Evolutionary conservation across 2,888 invertebrate species (phyloP).

Genomic region (Drosophila barbarae): DNA sequence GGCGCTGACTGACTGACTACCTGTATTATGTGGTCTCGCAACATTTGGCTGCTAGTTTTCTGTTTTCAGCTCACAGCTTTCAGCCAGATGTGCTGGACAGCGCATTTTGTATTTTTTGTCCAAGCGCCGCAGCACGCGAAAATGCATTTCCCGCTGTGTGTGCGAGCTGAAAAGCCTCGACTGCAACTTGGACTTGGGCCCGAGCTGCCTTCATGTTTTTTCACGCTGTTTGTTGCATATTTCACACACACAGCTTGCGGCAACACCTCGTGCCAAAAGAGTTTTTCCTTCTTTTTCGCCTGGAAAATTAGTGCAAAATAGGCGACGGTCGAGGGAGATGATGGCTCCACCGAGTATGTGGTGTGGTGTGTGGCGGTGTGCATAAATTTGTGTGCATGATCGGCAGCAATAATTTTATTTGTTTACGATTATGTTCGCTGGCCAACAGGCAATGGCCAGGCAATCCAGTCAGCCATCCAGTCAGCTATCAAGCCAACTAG

Average conservation of each 20-base stretch:
- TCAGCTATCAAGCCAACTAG: conserved; percentile 30
- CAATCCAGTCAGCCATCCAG: conserved; percentile 36
- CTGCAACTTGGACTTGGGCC: conserved; percentile 26
- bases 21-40: conserved; percentile 58
- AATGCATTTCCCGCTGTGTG: conserved; percentile 69
- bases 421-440: conserved; percentile 76
- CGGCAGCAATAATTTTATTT: conserved; percentile 76
- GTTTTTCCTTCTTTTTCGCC: conserved; percentile 35
- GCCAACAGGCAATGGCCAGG: conserved; percentile 65
- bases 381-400: conserved; percentile 74
- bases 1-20: conserved; percentile 58
- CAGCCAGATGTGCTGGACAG: conserved; percentile 27
- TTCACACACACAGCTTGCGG: conserved; percentile 74
- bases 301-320: conserved; percentile 69
- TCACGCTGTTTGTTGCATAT: conserved; percentile 73
- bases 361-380: conserved; percentile 46
- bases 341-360: conserved; percentile 9
- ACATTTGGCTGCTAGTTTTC: conserved; percentile 37
- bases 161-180: conserved; percentile 17
- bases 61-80: conserved; percentile 23
- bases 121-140: conserved; percentile 56
- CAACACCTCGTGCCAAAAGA: conserved; percentile 67
- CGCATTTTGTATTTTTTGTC: conserved; percentile 22
- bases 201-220: conserved; percentile 65
- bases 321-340: conserved; percentile 31